Conservation (phyloP, 1,140 invertebrate species). For the Drosophila bipectinata region DNA sequence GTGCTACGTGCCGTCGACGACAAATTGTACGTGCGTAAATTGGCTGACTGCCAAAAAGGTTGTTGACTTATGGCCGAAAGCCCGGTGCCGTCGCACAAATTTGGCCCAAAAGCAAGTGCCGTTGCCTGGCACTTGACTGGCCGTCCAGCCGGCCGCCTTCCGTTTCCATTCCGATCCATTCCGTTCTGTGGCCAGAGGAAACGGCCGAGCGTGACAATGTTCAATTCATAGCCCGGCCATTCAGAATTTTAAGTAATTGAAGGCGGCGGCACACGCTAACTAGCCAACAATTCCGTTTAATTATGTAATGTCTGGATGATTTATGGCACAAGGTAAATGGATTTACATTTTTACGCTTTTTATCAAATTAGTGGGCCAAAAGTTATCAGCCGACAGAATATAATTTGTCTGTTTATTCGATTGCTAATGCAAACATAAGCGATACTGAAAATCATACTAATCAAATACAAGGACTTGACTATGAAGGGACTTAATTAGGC, state of each 20-base stretch:
- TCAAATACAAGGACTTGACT: background rate
- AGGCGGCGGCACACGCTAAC: constrained; percentile 62
- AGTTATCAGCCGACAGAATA: constrained; percentile 3
- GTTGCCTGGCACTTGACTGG: constrained; percentile 43
- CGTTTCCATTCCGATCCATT: constrained; percentile 16
- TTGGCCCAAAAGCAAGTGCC: constrained; percentile 59
- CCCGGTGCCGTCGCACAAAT: constrained; percentile 44
- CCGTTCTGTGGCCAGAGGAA: constrained; percentile 15
- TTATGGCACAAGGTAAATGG: constrained; percentile 57
- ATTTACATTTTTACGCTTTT: constrained; percentile 73
- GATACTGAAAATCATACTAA: background rate
- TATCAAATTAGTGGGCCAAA: constrained; percentile 54
- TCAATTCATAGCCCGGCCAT: constrained; percentile 74
- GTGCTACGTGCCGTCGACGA: constrained; percentile 52
- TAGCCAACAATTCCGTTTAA: constrained; percentile 63
- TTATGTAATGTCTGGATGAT: constrained; percentile 73
- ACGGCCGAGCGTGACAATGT: constrained; percentile 74
- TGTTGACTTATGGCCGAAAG: constrained; percentile 70
- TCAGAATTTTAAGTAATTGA: constrained; percentile 82
- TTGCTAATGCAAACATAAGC: background rate
- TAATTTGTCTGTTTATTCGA: background rate
- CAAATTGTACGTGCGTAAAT: constrained; percentile 79
- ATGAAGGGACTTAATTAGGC: background rate
- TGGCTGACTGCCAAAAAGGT: constrained; percentile 72
- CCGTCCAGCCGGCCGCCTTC: constrained; percentile 22